These are phyloP conservation scores for Rhingia campestris DNA, from an alignment of 2,888 invertebrate species.

Conservation along the genomic window DNA sequence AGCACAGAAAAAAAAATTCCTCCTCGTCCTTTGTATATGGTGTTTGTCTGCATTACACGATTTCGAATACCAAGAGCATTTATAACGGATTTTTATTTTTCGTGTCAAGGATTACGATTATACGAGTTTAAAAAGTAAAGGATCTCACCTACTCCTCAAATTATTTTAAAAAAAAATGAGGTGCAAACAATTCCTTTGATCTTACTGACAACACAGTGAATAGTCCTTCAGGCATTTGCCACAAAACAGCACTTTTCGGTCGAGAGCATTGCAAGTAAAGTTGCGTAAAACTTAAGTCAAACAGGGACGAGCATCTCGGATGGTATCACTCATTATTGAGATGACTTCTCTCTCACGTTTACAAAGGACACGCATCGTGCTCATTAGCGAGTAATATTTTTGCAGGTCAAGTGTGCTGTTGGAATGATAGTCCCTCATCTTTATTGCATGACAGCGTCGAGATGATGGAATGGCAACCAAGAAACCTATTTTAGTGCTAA, in stretches of 20 bases:
- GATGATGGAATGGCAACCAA: background rate
- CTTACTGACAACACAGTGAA: background rate
- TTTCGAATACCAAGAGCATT: constrained; percentile 59
- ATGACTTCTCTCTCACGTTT: constrained; percentile 29
- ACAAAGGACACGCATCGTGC: constrained; percentile 24
- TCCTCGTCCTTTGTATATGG: constrained; percentile 1
- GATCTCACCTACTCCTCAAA: background rate
- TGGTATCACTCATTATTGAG: constrained; percentile 30
- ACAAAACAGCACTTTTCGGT: background rate
- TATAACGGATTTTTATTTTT: constrained; percentile 53
- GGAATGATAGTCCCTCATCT: constrained; percentile 8
- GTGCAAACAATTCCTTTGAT: constrained; percentile 31
- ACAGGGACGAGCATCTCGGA: background rate
- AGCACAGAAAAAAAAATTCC: background rate
- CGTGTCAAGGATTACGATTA: constrained; percentile 67
- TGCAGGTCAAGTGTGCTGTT: constrained; percentile 38
- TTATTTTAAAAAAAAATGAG: background rate
- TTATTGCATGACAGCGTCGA: background rate
- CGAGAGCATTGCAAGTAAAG: background rate
- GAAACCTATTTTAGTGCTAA: constrained; percentile 9
- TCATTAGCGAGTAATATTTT: constrained; percentile 44
- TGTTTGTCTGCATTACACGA: background rate
- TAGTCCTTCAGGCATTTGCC: background rate
- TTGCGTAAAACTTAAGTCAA: background rate
- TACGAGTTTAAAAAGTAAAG: background rate